These are phyloP conservation scores for Sinonovacula constricta DNA, from an alignment of 1,140 invertebrate species.

Conservation along the genomic window DNA sequence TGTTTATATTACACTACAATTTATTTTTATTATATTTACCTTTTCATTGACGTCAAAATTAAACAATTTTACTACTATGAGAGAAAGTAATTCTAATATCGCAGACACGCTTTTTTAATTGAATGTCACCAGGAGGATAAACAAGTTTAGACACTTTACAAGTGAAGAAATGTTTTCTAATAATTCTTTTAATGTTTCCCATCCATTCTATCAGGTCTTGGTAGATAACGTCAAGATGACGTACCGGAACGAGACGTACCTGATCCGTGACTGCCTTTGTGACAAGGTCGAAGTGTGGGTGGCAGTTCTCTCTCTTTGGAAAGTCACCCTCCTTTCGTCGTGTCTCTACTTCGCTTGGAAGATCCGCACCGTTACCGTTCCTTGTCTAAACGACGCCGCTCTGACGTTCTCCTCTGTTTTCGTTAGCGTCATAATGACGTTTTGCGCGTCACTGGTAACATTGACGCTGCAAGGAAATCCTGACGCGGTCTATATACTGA, in stretches of 20 bases:
- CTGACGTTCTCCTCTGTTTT: slow-evolving; percentile 27
- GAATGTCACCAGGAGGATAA: not conserved
- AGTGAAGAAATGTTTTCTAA: not conserved
- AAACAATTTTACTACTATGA: not conserved
- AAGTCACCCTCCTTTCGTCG: not conserved
- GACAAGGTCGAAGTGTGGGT: slow-evolving; percentile 29
- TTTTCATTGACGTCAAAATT: no score
- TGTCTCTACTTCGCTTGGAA: slow-evolving; percentile 40
- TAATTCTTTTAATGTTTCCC: no score
- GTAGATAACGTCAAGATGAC: not conserved
- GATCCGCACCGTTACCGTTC: slow-evolving; percentile 19
- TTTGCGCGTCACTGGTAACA: slow-evolving; percentile 30
- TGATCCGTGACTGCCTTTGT: slow-evolving; percentile 22
- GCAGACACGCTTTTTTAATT: not conserved
- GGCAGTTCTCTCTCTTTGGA: slow-evolving; percentile 20
- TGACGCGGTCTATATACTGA: slow-evolving; percentile 14
- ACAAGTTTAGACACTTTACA: not conserved
- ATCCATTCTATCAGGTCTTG: no score
- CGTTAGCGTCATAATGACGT: slow-evolving; percentile 25
- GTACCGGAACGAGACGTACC: not conserved
- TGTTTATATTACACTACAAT: no score
- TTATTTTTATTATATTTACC: no score
- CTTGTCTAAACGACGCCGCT: slow-evolving; percentile 25
- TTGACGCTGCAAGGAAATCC: not conserved
- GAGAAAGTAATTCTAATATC: not conserved